Evolutionary conservation across 1,140 invertebrate species (phyloP).

Genomic region (Nasonia giraulti): DNA sequence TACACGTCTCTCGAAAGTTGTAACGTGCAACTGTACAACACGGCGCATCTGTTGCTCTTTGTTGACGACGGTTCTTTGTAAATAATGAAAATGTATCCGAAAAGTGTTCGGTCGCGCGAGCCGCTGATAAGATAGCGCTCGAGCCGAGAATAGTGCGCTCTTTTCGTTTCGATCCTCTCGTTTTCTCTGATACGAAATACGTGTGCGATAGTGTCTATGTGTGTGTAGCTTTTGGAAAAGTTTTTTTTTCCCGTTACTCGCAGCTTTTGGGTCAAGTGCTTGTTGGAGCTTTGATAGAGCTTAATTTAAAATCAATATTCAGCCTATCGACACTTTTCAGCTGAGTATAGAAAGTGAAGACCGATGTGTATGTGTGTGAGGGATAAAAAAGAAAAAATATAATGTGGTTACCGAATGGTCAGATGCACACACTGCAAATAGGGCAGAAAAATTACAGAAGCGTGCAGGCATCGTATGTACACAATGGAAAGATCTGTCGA

Average conservation of each 20-base stretch:
- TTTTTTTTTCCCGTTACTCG: neutral
- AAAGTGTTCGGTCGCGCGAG: neutral
- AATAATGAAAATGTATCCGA: neutral
- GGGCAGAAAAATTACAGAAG: constrained; percentile 39
- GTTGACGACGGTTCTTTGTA: neutral
- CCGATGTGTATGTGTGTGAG: neutral
- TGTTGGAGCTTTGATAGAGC: neutral
- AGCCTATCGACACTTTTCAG: neutral
- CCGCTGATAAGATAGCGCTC: constrained; percentile 6
- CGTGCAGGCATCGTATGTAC: neutral
- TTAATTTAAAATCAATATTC: neutral
- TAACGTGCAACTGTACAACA: too few species aligned
- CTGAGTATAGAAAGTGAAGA: constrained; percentile 1
- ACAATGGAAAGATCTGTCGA: constrained; percentile 16
- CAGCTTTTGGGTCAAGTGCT: neutral
- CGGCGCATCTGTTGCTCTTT: neutral
- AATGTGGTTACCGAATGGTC: constrained; percentile 37
- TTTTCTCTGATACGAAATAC: neutral
- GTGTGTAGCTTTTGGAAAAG: too few species aligned
- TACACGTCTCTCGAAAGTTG: too few species aligned
- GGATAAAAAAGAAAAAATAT: neutral
- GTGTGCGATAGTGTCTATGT: too few species aligned
- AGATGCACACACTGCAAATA: constrained; percentile 28
- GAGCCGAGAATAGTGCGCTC: neutral
- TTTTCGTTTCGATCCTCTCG: neutral